Percentiles rank a stretch among this genome's conserved stretches.
Conservation (phyloP, 2,797 vertebrate genomes). For the Glyptemys insculpta region DNA sequence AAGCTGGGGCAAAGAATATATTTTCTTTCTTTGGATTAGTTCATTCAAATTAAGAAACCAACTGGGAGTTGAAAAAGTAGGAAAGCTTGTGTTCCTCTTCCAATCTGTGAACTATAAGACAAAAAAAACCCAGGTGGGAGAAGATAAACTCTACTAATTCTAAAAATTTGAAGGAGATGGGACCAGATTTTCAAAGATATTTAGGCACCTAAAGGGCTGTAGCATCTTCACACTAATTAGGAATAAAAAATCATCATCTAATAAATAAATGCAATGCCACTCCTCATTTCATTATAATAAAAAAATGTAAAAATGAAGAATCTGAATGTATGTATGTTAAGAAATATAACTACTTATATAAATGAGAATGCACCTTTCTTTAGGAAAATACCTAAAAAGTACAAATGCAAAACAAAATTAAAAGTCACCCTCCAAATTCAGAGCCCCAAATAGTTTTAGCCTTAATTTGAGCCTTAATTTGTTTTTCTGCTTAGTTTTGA, state of each 20-base stretch:
- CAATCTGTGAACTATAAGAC: neutral
- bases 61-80: too few relatives aligned
- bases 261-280: neutral
- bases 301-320: neutral
- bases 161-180: neutral
- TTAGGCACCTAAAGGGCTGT: neutral
- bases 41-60: too few relatives aligned
- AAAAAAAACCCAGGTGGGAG: neutral
- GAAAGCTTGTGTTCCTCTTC: neutral
- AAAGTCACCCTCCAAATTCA: neutral
- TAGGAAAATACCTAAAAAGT: neutral
- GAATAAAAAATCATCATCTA: neutral
- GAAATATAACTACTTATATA: neutral
- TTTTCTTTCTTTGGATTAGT: neutral
- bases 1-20: neutral
- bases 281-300: neutral
- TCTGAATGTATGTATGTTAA: neutral
- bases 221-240: neutral
- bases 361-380: neutral
- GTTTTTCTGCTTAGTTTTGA: neutral
- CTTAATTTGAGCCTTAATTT: rapidly evolving
- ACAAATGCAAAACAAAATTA: neutral
- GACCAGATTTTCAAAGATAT: neutral
- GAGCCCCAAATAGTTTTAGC: neutral
- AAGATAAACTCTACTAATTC: neutral